These are phyloP conservation scores for Xenops minutus DNA, from an alignment of 2,797 vertebrate genomes.

Conservation along the genomic window DNA sequence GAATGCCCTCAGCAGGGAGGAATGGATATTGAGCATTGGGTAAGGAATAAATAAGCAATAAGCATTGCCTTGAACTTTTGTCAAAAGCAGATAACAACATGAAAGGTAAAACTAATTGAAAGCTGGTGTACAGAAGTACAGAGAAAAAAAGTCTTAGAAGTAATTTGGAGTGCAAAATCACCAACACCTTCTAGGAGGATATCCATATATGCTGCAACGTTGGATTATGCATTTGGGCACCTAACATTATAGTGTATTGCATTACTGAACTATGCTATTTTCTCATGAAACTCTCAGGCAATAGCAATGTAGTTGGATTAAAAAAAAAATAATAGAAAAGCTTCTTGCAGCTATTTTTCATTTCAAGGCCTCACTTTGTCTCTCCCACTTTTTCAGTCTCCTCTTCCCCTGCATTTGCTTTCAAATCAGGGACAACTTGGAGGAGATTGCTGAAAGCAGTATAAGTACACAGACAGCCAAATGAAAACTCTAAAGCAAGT, in stretches of 20 bases:
- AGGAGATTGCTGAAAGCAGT: neutral
- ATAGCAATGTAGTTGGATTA: neutral
- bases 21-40: neutral
- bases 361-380: neutral
- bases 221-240: neutral
- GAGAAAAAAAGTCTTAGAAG: neutral
- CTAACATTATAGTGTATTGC: neutral
- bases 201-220: neutral
- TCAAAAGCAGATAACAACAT: neutral
- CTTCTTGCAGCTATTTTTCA: neutral
- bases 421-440: neutral
- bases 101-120: neutral
- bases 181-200: neutral
- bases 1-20: neutral
- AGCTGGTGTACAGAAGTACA: neutral
- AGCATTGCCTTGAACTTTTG: neutral
- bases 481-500: neutral
- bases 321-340: neutral
- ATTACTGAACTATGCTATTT: neutral
- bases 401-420: neutral
- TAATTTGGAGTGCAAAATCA: neutral
- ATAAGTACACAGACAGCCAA: neutral
- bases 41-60: neutral
- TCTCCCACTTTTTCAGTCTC: neutral
- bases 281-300: neutral